Conservation (phyloP, 2,797 vertebrate genomes). For the Crenichthys baileyi region DNA sequence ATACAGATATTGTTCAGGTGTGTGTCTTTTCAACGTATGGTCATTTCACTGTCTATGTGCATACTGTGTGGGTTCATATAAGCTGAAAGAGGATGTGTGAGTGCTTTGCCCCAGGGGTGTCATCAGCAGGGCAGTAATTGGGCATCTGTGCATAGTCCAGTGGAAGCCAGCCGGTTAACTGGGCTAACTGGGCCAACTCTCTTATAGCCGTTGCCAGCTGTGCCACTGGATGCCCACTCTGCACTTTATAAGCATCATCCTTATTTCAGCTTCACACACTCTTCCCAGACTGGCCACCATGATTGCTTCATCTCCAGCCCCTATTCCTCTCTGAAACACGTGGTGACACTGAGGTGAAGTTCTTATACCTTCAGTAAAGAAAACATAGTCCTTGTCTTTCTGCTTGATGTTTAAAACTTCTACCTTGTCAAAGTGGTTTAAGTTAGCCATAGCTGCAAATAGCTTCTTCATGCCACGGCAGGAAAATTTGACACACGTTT, state of each 20-base stretch:
- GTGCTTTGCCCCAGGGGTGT: slow-evolving; percentile 71
- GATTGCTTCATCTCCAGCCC: slow-evolving; percentile 28
- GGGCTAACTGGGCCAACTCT: slow-evolving; percentile 77
- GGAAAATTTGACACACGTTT: neutral
- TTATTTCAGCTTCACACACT: slow-evolving; percentile 79
- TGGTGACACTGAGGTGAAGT: neutral
- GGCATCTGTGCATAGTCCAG: slow-evolving; percentile 85
- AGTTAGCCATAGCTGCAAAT: neutral
- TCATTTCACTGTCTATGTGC: slow-evolving; percentile 17
- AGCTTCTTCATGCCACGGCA: neutral
- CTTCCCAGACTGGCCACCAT: slow-evolving; percentile 37
- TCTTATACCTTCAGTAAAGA: neutral
- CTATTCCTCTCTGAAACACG: neutral
- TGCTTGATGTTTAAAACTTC: neutral
- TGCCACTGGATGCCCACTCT: slow-evolving; percentile 72
- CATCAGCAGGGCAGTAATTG: slow-evolving; percentile 85
- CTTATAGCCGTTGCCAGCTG: slow-evolving; percentile 80
- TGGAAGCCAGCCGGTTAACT: slow-evolving; percentile 77
- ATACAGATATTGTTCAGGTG: neutral
- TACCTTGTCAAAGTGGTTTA: neutral
- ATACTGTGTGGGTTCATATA: slow-evolving; percentile 22
- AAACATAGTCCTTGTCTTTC: neutral
- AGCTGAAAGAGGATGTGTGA: slow-evolving; percentile 21
- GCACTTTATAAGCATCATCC: slow-evolving; percentile 73
- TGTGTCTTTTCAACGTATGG: slow-evolving; percentile 3